phyloP scores from a whole-genome alignment of 2,888 invertebrate species.

The Cephalotes varians region DNA sequence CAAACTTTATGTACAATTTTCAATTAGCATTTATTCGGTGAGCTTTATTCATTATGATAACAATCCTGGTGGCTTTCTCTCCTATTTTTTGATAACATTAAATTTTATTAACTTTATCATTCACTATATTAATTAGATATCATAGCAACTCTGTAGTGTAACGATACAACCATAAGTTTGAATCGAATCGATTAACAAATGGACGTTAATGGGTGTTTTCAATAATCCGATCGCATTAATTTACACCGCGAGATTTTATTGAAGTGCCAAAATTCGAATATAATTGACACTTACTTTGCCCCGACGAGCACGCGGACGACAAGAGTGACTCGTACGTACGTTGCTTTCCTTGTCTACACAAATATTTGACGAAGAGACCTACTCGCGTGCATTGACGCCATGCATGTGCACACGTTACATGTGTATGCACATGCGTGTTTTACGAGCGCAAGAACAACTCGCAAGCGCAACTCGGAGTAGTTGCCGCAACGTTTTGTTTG shows the following conservation, averaged over 20 bases:
- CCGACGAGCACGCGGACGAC: background rate
- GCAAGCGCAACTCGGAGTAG: slow-evolving; percentile 64
- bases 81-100: background rate
- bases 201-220: slow-evolving; percentile 12
- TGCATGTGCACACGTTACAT: slow-evolving; percentile 17
- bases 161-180: background rate
- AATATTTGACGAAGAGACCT: slow-evolving; percentile 52
- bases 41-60: background rate
- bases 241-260: slow-evolving; percentile 13
- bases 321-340: slow-evolving; percentile 5
- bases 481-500: slow-evolving; percentile 70
- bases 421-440: slow-evolving; percentile 45
- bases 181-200: slow-evolving; percentile 14
- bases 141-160: background rate
- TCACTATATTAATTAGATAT: slow-evolving; percentile 3
- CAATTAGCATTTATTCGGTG: background rate
- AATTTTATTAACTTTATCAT: background rate
- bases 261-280: slow-evolving; percentile 38
- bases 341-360: slow-evolving; percentile 50
- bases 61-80: no score
- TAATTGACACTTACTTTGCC: slow-evolving; percentile 39
- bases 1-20: background rate
- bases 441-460: slow-evolving; percentile 73
- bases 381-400: slow-evolving; percentile 11
- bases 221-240: slow-evolving; percentile 22